A percentile compares a stretch with the other conserved stretches of the same genome.
Evolutionary conservation across 2,797 vertebrate species (phyloP).

Genomic region (Eutrigla gurnardus): DNA sequence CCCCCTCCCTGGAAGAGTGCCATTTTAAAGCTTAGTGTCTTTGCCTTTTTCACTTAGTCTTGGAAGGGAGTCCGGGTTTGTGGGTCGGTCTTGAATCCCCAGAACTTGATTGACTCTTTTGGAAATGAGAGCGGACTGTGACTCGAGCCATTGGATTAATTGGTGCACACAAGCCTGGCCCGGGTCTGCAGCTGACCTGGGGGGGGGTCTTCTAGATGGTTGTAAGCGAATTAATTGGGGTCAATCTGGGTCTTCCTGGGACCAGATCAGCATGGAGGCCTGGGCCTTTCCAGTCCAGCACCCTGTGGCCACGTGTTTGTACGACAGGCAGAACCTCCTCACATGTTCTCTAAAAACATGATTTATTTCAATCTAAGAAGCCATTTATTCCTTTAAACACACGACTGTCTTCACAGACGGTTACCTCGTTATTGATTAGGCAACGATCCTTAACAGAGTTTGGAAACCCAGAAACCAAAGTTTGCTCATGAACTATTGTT

Average conservation of each 20-base stretch:
- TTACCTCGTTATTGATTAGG: neutral
- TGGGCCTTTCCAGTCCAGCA: slow-evolving; percentile 16
- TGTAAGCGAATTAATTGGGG: slow-evolving; percentile 42
- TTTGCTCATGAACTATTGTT: too few species aligned
- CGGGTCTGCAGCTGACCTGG: slow-evolving; percentile 10
- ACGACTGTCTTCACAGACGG: too few species aligned
- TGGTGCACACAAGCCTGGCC: slow-evolving; percentile 42
- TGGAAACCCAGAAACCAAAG: neutral
- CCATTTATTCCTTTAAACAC: neutral
- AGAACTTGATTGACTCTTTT: slow-evolving; percentile 50
- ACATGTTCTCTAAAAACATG: neutral
- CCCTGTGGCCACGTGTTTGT: slow-evolving; percentile 7
- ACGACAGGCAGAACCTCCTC: too few species aligned
- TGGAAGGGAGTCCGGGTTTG: neutral
- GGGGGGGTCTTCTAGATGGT: slow-evolving; percentile 26
- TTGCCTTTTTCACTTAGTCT: slow-evolving; percentile 2
- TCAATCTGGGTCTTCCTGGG: slow-evolving; percentile 21
- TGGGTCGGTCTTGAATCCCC: neutral
- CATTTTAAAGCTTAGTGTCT: neutral
- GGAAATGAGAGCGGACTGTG: slow-evolving; percentile 54
- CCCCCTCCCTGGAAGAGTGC: too few species aligned
- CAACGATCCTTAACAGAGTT: neutral
- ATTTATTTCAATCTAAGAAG: neutral
- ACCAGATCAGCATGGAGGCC: slow-evolving; percentile 24
- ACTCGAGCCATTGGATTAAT: slow-evolving; percentile 67